Percentiles rank a stretch among this genome's conserved stretches.
Evolutionary conservation across 2,888 invertebrate species (phyloP).

Genomic region (Drosophila birchii): DNA sequence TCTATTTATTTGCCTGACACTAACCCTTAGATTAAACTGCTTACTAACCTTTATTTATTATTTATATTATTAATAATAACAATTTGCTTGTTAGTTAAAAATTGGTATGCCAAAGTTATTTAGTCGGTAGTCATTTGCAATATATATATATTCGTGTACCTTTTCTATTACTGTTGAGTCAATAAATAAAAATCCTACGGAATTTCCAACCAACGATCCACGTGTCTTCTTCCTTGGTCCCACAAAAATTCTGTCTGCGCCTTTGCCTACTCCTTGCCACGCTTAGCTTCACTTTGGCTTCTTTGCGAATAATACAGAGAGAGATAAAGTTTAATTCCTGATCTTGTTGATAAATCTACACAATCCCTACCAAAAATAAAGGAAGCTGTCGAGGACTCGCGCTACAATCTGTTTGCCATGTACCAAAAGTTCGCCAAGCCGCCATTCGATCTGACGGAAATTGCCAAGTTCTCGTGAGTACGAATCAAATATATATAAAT

Average conservation of each 20-base stretch:
- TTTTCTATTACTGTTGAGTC: slow-evolving; percentile 42
- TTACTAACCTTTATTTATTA: slow-evolving; percentile 3
- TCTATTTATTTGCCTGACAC: slow-evolving; percentile 2
- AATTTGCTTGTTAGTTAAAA: not conserved
- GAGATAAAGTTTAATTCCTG: slow-evolving; percentile 45
- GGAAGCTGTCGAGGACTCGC: slow-evolving; percentile 84
- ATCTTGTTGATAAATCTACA: slow-evolving; percentile 42
- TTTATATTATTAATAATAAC: not conserved
- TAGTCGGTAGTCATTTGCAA: slow-evolving; percentile 59
- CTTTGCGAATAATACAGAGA: not conserved
- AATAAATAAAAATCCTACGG: slow-evolving; percentile 57
- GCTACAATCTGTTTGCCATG: slow-evolving; percentile 84
- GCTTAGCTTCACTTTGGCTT: slow-evolving; percentile 41
- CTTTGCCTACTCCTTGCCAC: slow-evolving; percentile 18
- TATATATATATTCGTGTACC: slow-evolving; percentile 72
- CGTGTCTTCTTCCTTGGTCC: slow-evolving; percentile 64
- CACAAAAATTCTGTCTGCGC: slow-evolving; percentile 10
- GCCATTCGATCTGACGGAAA: slow-evolving; percentile 83
- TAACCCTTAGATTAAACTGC: not conserved
- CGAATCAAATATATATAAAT: not conserved
- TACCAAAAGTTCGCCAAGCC: slow-evolving; percentile 85
- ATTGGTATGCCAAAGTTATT: slow-evolving; percentile 39
- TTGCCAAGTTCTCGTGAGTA: slow-evolving; percentile 84
- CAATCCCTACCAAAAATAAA: slow-evolving; percentile 48
- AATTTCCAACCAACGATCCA: slow-evolving; percentile 51